These are phyloP conservation scores for Etheostoma cragini DNA, from an alignment of 2,113 vertebrate species.

Conservation along the genomic window DNA sequence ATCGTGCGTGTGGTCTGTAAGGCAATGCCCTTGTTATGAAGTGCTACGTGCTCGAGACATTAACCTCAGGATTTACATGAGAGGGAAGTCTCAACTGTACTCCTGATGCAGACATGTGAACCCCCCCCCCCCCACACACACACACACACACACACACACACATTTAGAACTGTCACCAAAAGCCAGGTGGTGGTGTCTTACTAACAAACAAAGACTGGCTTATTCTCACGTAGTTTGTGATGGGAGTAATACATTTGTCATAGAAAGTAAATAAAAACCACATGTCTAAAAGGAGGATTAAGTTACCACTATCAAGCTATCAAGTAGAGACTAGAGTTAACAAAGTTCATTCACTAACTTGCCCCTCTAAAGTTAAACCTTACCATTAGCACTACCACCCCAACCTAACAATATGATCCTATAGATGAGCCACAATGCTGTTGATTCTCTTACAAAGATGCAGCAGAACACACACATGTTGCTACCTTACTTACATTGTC, in stretches of 20 bases:
- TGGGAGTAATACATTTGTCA: constrained; percentile 31
- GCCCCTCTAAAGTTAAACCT: neutral
- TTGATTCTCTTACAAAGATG: neutral
- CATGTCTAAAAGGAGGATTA: constrained; percentile 16
- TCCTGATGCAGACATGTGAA: constrained; percentile 28
- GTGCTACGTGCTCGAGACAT: constrained; percentile 70
- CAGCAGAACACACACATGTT: neutral
- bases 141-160: constrained; percentile 22
- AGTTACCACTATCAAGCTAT: constrained; percentile 28
- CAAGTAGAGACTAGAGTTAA: constrained; percentile 21
- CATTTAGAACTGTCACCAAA: constrained; percentile 71
- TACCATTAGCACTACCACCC: neutral
- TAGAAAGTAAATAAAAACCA: constrained; percentile 32
- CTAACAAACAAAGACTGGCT: constrained; percentile 28
- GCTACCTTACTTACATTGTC: neutral
- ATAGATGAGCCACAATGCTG: neutral
- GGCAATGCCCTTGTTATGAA: constrained; percentile 76
- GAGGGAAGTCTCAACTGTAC: constrained; percentile 39
- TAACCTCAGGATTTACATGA: constrained; percentile 69
- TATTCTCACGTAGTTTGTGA: constrained; percentile 64
- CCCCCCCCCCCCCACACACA: constrained; percentile 13
- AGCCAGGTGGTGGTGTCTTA: constrained; percentile 57
- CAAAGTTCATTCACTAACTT: neutral
- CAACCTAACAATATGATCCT: neutral
- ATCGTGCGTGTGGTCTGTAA: constrained; percentile 82